Base-by-base conservation (phyloP, 2,113 vertebrate species). In the Vombatus ursinus region DNA sequence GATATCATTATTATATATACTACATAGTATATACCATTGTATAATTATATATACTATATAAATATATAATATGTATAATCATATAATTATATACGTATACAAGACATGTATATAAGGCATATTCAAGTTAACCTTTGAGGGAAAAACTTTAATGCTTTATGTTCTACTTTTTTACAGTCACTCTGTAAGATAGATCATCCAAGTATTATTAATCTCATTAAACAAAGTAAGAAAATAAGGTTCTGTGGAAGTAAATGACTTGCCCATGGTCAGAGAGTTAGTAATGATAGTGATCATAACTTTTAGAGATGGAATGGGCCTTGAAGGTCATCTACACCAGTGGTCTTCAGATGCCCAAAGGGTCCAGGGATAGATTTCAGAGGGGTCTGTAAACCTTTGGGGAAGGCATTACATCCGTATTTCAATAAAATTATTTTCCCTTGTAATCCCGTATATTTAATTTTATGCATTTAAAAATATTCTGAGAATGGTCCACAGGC, bases 171-270 rank as follows among this genome's bases (percentile, higher is more conserved):
- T 77, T n/a, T 16, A 77, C 26, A 28, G 26, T 61, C 54, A 31
- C 26, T 61, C 61, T 77, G 68, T 22, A 77, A 77, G 16, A 1
- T n/a, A 77, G 31, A 16, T 77, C 37, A 91, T 93, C 22, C 54
- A 94, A 93, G 51, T 90, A 53, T 31, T 94, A 14, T 48, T 52
- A 37, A 51, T 31, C 28, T 22, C 57, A 90, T 94, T 97, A 24
- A 91, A 50, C 28, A 93, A 91, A 84, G 93, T 49, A 92, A 47
- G 95, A 77, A 93, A 52, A 31, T 92, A 25, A 94, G 92, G 61
- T 94, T 95, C 47, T 51, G 84, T 90, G 16, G 96, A 90, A 95
- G 89, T 50, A 93, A 94, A 84, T 91, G 77, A 54, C 2, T 50
- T 91, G 19, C 19, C 28, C 47, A 90, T 44, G 92, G 37, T 51